Evolutionary conservation across 2,113 vertebrate species (phyloP), one percentile per base, ranked within the genome.

Genomic region (Gobius niger): DNA sequence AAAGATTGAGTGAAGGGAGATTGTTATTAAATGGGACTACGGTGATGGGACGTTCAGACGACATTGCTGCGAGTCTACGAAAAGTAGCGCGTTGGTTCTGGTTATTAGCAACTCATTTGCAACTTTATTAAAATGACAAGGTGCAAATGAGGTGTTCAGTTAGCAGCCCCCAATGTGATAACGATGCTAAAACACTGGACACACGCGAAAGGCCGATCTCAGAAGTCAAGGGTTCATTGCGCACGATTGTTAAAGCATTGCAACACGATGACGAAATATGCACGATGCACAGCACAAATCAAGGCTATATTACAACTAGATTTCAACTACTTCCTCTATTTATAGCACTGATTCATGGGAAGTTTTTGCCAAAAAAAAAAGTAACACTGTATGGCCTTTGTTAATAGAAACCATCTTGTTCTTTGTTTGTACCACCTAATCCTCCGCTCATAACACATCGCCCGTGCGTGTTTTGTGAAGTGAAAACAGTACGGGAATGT

Each of bases 401-500:
- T 24, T 9, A 53, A 10, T 11, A 18, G 24, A 34, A 34, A 34
- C 24, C 42, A 63, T 65, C 16, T 13, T n/a, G 47, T 73, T 77
- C 76, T 70, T 63, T 70, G 61, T 80, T 83, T 34, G 78, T 46
- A 69, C 62, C 61, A 60, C 53, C 46, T 44, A 12, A 18, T 15
- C 41, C 69, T 80, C 74, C 70, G n/a, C 18, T 54, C 66, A 66
- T 57, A 73, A 68, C 64, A 79, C 75, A 56, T 63, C 44, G 8
- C 68, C 68, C 65, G 54, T 18, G 50, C 24, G 61, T 63, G 65
- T 65, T 10, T 14, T 9, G 24, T 68, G 75, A 54, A 70, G 51
- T 56, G 85, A 78, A 83, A 82, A 78, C 44, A 47, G 68, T 70
- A 65, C 78, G 83, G 68, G 74, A 80, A 75, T 62, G 72, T 67